Evolutionary conservation across 2,797 vertebrate genomes (phyloP), one percentile per base, ranked within the genome.

Genomic region (Hoplostethus atlanticus): DNA sequence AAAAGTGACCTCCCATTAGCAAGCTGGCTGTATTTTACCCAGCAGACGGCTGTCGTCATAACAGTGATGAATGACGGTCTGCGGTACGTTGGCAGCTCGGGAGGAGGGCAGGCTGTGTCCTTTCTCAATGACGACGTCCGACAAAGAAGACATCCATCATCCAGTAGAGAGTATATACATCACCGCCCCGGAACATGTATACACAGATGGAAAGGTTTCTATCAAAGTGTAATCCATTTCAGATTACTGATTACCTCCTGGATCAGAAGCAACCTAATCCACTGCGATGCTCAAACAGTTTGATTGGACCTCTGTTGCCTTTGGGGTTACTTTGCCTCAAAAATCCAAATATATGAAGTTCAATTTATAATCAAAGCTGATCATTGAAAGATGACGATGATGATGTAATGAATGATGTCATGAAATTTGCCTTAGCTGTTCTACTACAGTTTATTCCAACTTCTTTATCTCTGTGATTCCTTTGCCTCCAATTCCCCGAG

Each of bases 391-490:
- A 38, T 38, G 34, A 36, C 9, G 38, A 40, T 6, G 38, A 40
- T 10, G 34, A 36, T 36, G 34, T 40, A 40, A 40, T 3, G 28
- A 40, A 10, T 42, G 40, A 42, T 12, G 36, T 6, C 9, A 42
- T 42, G 3, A 36, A 6, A 36, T 42, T 42, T 42, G 40, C 40
- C 9, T 40, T 40, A 40, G 2, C 0, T 47, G 16, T 47, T 13
- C 44, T 4, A 47, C 44, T 3, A 47, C 15, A 47, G 16, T 16
- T 47, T 47, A 6, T 15, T 47, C 13, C 13, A 15, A 16, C 63
- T 79, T 64, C 55, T 74, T 71, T 50, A 48, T 78, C 36, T 70
- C 66, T 61, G 0, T 40, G 40, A 73, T 78, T 71, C 8, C 31
- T 54, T 52, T 58, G 50, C 40, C 59, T 62, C 6, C 3, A 68